phyloP scores from a whole-genome alignment of 1,140 invertebrate genomes.

The Lepidostoma basale region DNA sequence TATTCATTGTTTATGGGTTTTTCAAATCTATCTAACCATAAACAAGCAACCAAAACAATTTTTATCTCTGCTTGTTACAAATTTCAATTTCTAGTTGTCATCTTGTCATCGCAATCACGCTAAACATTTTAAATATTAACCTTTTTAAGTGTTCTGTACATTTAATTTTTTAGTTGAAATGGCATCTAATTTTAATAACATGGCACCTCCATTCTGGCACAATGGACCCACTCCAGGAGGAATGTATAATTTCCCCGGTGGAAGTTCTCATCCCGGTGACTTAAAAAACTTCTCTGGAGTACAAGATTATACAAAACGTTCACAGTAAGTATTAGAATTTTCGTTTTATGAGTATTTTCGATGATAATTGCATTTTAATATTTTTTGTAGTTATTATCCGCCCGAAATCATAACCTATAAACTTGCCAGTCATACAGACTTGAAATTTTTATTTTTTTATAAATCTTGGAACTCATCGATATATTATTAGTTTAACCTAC shows the following conservation, averaged over 20 bases:
- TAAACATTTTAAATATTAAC: background rate
- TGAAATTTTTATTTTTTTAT: background rate
- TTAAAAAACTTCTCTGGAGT: conserved; percentile 52
- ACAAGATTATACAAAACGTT: conserved; percentile 61
- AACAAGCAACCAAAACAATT: too few species aligned
- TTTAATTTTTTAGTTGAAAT: conserved; percentile 7
- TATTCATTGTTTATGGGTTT: too few species aligned
- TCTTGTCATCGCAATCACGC: background rate
- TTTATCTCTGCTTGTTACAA: too few species aligned
- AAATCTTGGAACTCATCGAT: background rate
- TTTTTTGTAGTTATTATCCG: background rate
- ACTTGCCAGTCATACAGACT: conserved; percentile 28
- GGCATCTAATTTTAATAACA: background rate
- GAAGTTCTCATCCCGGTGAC: conserved; percentile 48
- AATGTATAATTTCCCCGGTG: conserved; percentile 73
- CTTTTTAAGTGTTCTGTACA: background rate
- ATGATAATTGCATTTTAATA: too few species aligned
- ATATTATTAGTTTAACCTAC: too few species aligned
- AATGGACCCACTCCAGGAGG: conserved; percentile 73
- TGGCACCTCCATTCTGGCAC: conserved; percentile 66
- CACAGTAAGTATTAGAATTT: conserved; percentile 67
- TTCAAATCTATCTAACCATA: too few species aligned
- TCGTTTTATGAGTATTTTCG: background rate
- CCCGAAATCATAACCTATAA: conserved; percentile 25
- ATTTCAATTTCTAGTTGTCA: conserved; percentile 16